Base-by-base conservation (phyloP, 2,113 vertebrate genomes). In the Chrysochloris asiatica region DNA sequence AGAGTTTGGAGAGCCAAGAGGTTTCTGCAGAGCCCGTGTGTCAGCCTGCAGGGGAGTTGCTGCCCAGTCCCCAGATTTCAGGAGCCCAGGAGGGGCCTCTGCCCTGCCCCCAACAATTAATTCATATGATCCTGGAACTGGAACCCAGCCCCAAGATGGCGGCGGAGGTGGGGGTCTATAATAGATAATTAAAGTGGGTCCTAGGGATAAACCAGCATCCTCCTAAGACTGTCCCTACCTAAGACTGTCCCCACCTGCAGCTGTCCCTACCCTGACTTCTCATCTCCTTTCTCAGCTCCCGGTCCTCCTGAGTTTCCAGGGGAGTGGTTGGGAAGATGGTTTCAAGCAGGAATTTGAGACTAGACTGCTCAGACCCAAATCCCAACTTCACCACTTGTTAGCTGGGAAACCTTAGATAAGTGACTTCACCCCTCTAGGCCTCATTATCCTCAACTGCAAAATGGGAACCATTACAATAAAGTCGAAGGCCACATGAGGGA, bases 161-260 rank as follows among this genome's bases (percentile, higher is more conserved):
- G 36, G 12, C n/a, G n/a, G n/a, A n/a, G n/a, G n/a, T n/a, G 26
- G 7, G 21, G 33, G 43, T 22, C 19, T 13, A 22, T 47, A 24
- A 26, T 7, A 85, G 75, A 24, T 28, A 38, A 38, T 80, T 6
- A 24, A 88, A 21, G 1, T 28, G n/a, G 22, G 69, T 3, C 48
- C n/a, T 2, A 16, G 48, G 30, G 22, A 65, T 8, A 56, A 41
- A 4, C 22, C 73, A 69, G 77, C 33, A 38, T 28, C 90, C 61
- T 69, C 36, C 2, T 2, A 22, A 1, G 12, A 1, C 13, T 21
- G n/a, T n/a, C n/a, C n/a, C n/a, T n/a, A n/a, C n/a, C n/a, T n/a
- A n/a, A n/a, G n/a, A n/a, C n/a, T n/a, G n/a, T n/a, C n/a, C 61
- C 12, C 45, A 45, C 43, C 59, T 43, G 50, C 28, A 9, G 50